Evolutionary conservation across 1,140 invertebrate species (phyloP).

Genomic region (Dufourea novaeangliae): DNA sequence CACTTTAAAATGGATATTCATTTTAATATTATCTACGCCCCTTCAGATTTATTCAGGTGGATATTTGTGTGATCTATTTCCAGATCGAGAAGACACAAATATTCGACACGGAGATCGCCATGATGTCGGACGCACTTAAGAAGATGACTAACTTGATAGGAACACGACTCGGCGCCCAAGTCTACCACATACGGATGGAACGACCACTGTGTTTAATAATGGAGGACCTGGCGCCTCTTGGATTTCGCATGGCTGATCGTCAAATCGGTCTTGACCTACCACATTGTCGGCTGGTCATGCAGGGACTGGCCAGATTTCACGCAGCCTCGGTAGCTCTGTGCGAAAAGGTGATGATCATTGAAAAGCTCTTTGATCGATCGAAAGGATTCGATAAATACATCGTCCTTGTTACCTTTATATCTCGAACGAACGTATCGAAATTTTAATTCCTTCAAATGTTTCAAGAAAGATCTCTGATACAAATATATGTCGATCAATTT

Average conservation of each 20-base stretch:
- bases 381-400: no score
- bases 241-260: slow-evolving; percentile 83
- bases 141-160: slow-evolving; percentile 74
- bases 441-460: no score
- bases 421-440: no score
- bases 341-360: slow-evolving; percentile 76
- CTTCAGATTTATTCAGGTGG: no score
- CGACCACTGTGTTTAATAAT: slow-evolving; percentile 80
- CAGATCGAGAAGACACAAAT: slow-evolving; percentile 67
- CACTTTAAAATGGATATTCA: no score
- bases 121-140: slow-evolving; percentile 73
- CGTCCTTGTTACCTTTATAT: no score
- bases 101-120: slow-evolving; percentile 75
- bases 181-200: slow-evolving; percentile 69
- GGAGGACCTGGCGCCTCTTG: slow-evolving; percentile 81
- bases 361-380: not conserved
- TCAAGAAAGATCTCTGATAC: no score
- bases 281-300: slow-evolving; percentile 80
- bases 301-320: slow-evolving; percentile 83
- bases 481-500: no score
- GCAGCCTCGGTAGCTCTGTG: slow-evolving; percentile 82
- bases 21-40: no score
- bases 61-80: slow-evolving; percentile 4
- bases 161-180: slow-evolving; percentile 66
- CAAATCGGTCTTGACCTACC: slow-evolving; percentile 81